These are phyloP conservation scores for Plusia festucae DNA, from an alignment of 2,888 invertebrate genomes.

Conservation along the genomic window DNA sequence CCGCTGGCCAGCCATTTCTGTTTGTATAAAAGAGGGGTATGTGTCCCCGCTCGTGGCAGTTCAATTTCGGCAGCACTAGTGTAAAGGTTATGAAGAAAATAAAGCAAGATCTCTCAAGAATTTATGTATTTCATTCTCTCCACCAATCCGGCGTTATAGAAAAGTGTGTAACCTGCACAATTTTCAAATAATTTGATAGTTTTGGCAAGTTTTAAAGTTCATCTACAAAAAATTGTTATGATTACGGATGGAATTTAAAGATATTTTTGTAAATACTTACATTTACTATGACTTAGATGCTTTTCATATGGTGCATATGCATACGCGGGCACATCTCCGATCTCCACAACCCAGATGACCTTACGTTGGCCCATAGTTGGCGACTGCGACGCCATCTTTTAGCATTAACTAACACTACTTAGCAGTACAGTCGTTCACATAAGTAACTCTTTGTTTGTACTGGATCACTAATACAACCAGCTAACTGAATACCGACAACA, in stretches of 20 bases:
- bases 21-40: no score
- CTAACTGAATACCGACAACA: background rate
- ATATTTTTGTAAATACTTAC: slow-evolving; percentile 77
- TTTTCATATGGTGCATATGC: slow-evolving; percentile 83
- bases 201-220: no score
- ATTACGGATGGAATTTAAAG: background rate
- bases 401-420: slow-evolving; percentile 37
- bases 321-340: slow-evolving; percentile 81
- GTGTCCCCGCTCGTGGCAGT: no score
- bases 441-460: slow-evolving; percentile 7
- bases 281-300: slow-evolving; percentile 86
- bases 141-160: no score
- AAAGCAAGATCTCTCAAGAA: no score
- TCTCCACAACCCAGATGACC: slow-evolving; percentile 87
- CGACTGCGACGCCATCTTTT: slow-evolving; percentile 74
- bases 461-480: background rate
- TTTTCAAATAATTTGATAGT: no score
- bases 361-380: slow-evolving; percentile 72
- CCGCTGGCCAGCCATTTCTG: no score
- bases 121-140: no score
- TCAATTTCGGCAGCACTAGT: no score
- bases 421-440: slow-evolving; percentile 25
- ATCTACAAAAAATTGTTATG: no score
- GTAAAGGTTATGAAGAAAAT: no score
- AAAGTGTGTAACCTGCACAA: no score